These are phyloP conservation scores for Danaus melanippus DNA, from an alignment of 1,140 invertebrate genomes.

Conservation along the genomic window DNA sequence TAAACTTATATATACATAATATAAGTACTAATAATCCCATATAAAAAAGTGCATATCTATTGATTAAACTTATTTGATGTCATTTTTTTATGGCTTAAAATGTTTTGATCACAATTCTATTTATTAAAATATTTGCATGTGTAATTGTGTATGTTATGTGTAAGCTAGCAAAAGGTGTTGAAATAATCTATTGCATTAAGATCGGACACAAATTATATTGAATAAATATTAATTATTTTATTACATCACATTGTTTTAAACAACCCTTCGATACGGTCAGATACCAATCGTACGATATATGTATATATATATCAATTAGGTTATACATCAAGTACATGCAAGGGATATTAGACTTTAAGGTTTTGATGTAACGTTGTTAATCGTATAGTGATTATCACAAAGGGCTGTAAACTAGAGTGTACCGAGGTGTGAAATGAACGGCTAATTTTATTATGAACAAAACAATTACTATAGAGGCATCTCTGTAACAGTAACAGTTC, in stretches of 20 bases:
- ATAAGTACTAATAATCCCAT: no score
- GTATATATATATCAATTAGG: slow-evolving; percentile 26
- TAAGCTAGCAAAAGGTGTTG: no score
- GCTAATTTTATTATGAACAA: slow-evolving; percentile 45
- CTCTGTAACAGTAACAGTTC: slow-evolving; percentile 20
- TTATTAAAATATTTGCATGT: no score
- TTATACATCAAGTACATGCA: slow-evolving; percentile 14
- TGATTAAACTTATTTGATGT: no score
- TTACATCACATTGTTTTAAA: neutral
- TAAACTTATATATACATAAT: no score
- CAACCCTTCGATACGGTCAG: slow-evolving; percentile 13
- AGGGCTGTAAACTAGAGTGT: slow-evolving; percentile 33
- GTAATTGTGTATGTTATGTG: no score
- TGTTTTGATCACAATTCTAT: no score
- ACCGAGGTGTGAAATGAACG: slow-evolving; percentile 42
- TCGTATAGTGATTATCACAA: slow-evolving; percentile 17
- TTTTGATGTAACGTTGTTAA: slow-evolving; percentile 13
- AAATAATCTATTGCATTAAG: no score
- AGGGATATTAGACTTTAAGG: neutral
- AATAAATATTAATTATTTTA: no score
- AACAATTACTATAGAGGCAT: slow-evolving; percentile 29
- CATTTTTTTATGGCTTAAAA: no score
- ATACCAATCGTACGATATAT: slow-evolving; percentile 26
- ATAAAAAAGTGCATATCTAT: no score
- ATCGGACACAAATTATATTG: no score